A percentile compares a stretch with the other conserved stretches of the same genome.
These are phyloP conservation scores for Eupithecia dodoneata DNA, from an alignment of 2,888 invertebrate species.

Conservation along the genomic window DNA sequence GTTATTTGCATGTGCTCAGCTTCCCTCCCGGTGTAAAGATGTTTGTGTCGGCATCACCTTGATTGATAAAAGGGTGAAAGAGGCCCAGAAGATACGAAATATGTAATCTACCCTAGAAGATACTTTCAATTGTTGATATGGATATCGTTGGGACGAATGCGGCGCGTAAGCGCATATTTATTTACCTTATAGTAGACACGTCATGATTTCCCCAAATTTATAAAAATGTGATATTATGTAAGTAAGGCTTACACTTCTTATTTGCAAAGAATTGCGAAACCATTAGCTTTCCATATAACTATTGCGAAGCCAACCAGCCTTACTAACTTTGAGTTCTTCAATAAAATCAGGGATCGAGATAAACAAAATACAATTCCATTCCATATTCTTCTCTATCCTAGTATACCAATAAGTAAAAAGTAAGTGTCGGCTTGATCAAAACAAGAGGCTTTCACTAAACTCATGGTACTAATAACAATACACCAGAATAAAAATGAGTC, in stretches of 20 bases:
- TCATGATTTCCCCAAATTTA: background rate
- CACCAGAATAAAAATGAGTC: too few species aligned
- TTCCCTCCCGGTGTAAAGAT: constrained; percentile 10
- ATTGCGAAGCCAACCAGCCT: background rate
- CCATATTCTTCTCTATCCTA: too few species aligned
- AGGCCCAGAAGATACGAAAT: background rate
- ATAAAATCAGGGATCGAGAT: too few species aligned
- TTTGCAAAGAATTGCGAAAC: background rate
- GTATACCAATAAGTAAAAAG: too few species aligned
- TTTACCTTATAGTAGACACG: background rate
- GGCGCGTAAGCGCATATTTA: background rate
- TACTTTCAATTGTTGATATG: background rate
- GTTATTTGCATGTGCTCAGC: constrained; percentile 18
- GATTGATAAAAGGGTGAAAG: background rate
- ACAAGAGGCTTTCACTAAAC: too few species aligned
- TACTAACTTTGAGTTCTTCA: background rate
- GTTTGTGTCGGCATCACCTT: background rate
- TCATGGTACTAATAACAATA: too few species aligned
- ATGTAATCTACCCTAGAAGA: background rate
- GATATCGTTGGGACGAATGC: background rate
- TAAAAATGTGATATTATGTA: background rate
- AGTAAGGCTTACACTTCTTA: background rate
- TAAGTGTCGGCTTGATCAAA: too few species aligned
- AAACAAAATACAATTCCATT: too few species aligned
- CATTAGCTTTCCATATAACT: background rate